These are phyloP conservation scores for Bergia sp. DNA, from an alignment of 92 coral and sea anemone genomes.

Conservation along the genomic window DNA sequence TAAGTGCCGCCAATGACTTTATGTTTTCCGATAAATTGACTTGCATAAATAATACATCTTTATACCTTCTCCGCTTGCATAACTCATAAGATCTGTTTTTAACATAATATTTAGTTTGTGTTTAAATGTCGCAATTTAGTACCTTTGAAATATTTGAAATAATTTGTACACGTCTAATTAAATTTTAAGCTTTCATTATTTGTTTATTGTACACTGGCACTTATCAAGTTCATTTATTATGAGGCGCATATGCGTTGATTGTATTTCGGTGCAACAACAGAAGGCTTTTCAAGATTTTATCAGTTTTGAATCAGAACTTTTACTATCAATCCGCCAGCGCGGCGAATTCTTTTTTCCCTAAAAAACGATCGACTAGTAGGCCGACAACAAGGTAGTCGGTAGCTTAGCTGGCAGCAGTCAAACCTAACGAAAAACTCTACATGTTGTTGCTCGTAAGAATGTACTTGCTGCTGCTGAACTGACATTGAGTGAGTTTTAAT, in stretches of 20 bases:
- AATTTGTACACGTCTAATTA: neutral
- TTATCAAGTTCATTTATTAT: too few species aligned
- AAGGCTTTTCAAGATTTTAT: too few species aligned
- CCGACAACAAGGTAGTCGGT: too few species aligned
- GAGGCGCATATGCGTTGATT: neutral
- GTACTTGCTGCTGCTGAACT: too few species aligned
- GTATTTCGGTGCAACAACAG: neutral
- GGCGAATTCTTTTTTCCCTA: too few species aligned
- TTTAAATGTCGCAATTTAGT: too few species aligned
- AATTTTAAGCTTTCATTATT: neutral
- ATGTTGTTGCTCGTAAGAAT: too few species aligned
- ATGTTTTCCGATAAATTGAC: neutral
- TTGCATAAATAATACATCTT: too few species aligned
- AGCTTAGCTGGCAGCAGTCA: too few species aligned
- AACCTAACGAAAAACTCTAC: too few species aligned
- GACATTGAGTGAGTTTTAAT: too few species aligned
- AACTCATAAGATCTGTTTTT: neutral
- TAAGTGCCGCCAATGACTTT: neutral
- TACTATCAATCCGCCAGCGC: neutral
- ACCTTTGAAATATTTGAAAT: neutral
- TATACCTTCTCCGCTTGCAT: neutral
- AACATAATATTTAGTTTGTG: neutral
- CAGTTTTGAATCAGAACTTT: neutral
- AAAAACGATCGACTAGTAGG: too few species aligned
- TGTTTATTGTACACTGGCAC: neutral